Evolutionary conservation across 2,797 vertebrate species (phyloP).

Genomic region (Rhabdophis nuchalis): DNA sequence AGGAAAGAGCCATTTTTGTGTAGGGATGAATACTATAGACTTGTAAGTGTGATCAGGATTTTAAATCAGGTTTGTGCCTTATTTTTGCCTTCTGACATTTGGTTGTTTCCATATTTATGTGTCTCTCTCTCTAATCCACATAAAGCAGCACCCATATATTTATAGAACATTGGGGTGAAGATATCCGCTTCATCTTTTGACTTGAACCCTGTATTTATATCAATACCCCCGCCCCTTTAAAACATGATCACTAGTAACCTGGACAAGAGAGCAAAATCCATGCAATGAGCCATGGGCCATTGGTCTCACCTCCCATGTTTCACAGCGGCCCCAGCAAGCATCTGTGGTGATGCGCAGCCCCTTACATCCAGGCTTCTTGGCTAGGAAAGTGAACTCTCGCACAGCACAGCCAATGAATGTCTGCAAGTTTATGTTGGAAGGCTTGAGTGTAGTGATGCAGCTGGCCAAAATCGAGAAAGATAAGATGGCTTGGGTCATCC

Average conservation of each 20-base stretch:
- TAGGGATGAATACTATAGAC: background rate
- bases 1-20: background rate
- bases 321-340: constrained; percentile 94
- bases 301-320: constrained; percentile 91
- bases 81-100: background rate
- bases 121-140: background rate
- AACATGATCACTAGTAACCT: background rate
- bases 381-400: constrained; percentile 88
- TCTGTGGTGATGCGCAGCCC: constrained; percentile 85
- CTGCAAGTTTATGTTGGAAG: constrained; percentile 70
- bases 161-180: background rate
- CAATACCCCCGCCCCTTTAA: background rate
- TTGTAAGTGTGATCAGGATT: background rate
- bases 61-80: background rate
- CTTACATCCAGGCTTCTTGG: constrained; percentile 84
- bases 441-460: accelerated
- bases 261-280: background rate
- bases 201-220: background rate
- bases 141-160: background rate
- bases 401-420: constrained; percentile 88
- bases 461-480: constrained; percentile 42
- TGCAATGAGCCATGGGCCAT: accelerated
- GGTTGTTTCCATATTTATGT: background rate
- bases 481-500: constrained; percentile 12
- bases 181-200: background rate